Conservation (phyloP, 37 sponge, comb jelly and placozoan genomes). For the Haliclona indistincta region DNA sequence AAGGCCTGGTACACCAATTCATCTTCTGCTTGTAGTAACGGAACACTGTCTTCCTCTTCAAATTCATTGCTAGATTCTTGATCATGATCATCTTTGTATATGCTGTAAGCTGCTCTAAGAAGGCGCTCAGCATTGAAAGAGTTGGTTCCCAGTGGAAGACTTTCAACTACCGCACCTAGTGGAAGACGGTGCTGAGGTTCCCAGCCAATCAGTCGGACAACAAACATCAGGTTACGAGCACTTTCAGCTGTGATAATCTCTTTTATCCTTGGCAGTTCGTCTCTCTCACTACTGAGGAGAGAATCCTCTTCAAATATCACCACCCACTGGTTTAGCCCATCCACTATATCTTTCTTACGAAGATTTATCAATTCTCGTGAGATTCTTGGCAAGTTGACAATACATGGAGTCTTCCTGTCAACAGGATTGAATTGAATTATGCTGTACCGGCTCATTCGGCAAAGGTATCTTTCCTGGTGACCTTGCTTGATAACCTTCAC, state of each 20-base stretch:
- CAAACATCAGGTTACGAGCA: constrained; percentile 55
- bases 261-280: constrained; percentile 39
- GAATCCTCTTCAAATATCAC: constrained; percentile 49
- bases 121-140: constrained; percentile 52
- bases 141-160: constrained; percentile 2
- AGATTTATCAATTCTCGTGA: constrained; percentile 4
- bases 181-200: constrained; percentile 6
- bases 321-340: not conserved
- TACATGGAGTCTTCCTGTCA: constrained; percentile 39
- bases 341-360: not conserved
- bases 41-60: not conserved
- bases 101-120: constrained; percentile 21
- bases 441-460: constrained; percentile 41
- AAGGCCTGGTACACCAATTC: constrained; percentile 25
- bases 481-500: constrained; percentile 20
- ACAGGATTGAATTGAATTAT: constrained; percentile 59
- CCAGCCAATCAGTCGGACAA: constrained; percentile 52
- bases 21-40: not conserved
- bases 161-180: constrained; percentile 22
- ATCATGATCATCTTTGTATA: constrained; percentile 5
- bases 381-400: constrained; percentile 62
- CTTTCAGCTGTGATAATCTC: constrained; percentile 47
- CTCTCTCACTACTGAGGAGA: not conserved
- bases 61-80: too few species aligned
- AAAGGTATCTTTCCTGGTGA: constrained; percentile 29